These are phyloP conservation scores for Antitype chi DNA, from an alignment of 2,888 invertebrate species.

Conservation along the genomic window DNA sequence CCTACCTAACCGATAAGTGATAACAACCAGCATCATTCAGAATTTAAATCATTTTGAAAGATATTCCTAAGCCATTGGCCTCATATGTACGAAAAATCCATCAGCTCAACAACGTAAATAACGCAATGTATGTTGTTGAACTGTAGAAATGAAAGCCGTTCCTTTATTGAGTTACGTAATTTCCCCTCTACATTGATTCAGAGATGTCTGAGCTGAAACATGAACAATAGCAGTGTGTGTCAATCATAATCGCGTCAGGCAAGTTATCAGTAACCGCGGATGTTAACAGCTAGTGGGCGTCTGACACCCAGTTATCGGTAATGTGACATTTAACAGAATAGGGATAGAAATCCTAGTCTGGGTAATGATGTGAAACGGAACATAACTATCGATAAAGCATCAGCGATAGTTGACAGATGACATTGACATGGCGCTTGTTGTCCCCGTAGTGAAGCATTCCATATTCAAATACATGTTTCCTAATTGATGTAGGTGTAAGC, in stretches of 20 bases:
- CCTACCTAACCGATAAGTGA: no score
- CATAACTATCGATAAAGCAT: background rate
- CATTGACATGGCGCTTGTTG: background rate
- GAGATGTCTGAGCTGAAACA: constrained; percentile 24
- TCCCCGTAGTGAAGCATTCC: background rate
- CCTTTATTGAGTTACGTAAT: no score
- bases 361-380: background rate
- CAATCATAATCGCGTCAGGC: constrained; percentile 54
- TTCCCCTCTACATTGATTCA: constrained; percentile 26
- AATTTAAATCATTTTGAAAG: no score
- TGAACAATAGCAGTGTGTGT: constrained; percentile 54
- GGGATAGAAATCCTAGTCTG: constrained; percentile 21
- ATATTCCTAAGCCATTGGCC: no score
- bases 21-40: no score
- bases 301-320: constrained; percentile 47
- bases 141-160: no score
- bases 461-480: no score
- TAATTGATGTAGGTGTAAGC: background rate
- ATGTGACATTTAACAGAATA: background rate
- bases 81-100: no score
- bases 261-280: constrained; percentile 55
- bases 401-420: background rate
- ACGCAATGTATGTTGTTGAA: no score
- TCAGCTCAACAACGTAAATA: no score
- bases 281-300: constrained; percentile 59